These are phyloP conservation scores for Pogonomyrmex barbatus DNA, from an alignment of 1,140 invertebrate genomes.

Conservation along the genomic window DNA sequence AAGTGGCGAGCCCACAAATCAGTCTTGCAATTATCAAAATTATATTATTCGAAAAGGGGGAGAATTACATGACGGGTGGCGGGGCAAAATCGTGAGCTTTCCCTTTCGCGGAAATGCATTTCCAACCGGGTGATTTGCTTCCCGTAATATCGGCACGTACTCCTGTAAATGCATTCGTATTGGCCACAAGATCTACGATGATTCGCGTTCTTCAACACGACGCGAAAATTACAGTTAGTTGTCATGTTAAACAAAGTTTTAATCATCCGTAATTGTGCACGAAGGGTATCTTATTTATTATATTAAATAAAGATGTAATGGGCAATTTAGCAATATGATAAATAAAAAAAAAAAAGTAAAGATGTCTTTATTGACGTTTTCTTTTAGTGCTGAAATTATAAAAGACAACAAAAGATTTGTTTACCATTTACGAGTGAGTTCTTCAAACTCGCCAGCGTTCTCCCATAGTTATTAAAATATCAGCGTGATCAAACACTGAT, in stretches of 20 bases:
- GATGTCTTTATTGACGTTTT: not conserved
- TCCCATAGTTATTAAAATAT: not conserved
- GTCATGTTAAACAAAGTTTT: too few species aligned
- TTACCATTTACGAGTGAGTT: not conserved
- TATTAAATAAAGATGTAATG: too few species aligned
- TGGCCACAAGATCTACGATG: not conserved
- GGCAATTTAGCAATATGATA: too few species aligned
- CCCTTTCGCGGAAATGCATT: slow-evolving; percentile 49
- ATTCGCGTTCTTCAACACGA: slow-evolving; percentile 5
- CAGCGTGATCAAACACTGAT: not conserved
- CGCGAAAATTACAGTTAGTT: too few species aligned
- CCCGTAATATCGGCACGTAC: slow-evolving; percentile 6
- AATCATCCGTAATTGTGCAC: too few species aligned
- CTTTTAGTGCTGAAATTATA: not conserved
- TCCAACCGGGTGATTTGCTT: not conserved
- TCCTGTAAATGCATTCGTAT: not conserved
- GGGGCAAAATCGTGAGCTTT: slow-evolving; percentile 46
- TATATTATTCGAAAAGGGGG: slow-evolving; percentile 47
- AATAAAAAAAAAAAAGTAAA: too few species aligned
- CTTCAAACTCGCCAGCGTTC: not conserved
- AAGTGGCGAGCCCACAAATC: slow-evolving; percentile 32
- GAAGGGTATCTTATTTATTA: too few species aligned
- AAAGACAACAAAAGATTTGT: not conserved
- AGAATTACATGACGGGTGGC: slow-evolving; percentile 30
- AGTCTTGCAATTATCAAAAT: slow-evolving; percentile 36